phyloP scores from a whole-genome alignment of 2,888 invertebrate species.

The Allacma fusca region DNA sequence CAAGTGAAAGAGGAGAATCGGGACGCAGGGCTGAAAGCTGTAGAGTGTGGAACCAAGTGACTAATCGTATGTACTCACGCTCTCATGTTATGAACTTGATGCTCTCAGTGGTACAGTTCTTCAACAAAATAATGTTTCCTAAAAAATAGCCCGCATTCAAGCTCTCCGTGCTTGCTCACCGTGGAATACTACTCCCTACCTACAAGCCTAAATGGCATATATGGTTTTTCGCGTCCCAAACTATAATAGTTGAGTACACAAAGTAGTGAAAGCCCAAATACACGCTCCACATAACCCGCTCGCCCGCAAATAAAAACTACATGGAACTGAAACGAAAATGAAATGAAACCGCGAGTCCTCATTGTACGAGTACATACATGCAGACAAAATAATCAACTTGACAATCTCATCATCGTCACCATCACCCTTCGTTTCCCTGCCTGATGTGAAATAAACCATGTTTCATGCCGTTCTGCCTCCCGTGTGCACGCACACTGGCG shows the following conservation, averaged over 20 bases:
- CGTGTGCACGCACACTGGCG: background rate
- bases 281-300: constrained; percentile 10
- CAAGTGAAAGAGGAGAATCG: constrained; percentile 33
- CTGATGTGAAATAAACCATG: constrained; percentile 61
- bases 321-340: constrained; percentile 17
- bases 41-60: background rate
- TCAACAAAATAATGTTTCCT: constrained; percentile 11
- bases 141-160: background rate
- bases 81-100: background rate
- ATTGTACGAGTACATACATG: constrained; percentile 36
- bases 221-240: background rate
- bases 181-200: background rate
- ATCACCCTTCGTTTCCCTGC: constrained; percentile 59
- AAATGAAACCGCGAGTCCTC: constrained; percentile 9
- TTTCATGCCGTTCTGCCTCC: constrained; percentile 52
- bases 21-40: background rate
- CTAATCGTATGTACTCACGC: background rate
- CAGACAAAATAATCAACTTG: constrained; percentile 45
- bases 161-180: constrained; percentile 2
- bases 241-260: background rate
- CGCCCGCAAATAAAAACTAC: constrained; percentile 4
- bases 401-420: constrained; percentile 55
- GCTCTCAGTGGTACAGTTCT: background rate
- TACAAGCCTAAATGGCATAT: no score
- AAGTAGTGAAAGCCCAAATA: background rate